Base-by-base conservation (phyloP, 1,140 invertebrate species). In the Marisa cornuarietis region DNA sequence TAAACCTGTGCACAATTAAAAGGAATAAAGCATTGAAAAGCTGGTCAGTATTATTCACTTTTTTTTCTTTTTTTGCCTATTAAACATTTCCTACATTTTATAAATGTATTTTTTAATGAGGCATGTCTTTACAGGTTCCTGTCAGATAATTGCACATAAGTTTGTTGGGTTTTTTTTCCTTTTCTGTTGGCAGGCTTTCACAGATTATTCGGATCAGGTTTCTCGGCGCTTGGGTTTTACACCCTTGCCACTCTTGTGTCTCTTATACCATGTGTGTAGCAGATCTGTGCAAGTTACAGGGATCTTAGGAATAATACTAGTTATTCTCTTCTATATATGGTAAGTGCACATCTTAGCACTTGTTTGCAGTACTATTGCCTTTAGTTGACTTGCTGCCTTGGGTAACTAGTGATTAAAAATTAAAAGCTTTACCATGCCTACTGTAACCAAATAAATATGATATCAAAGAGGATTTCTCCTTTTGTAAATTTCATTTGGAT, bases 211-310 rank as follows among this genome's bases (percentile, higher is more conserved):
- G 0, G 98, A 99, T 90, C 91, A 98, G 61, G 96, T 99, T 10
- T 97, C 97, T 0, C 92, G 98, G 6, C 92, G 98, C 79, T 98
- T 99, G 96, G 98, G 97, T 8, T 99, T 99, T 87, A 99, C 99
- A 87, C 98, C 98, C 6, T 93, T 99, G 81, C 98, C 98, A 0
- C 89, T 99, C 52, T 95, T 96, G 0, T 97, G 99, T 26, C 95
- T 99, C 14, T 76, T 91, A 16, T 94, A 96, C 7, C 94, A 96
- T 76, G 96, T 98, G 1, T 88, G 98, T 13, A 92, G 93, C 66
- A 93, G 95, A 90, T 94, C 96, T 78, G 85, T 94, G 65, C 90
- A 90, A 54, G 87, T 95, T 80, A 91, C 94, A 87, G 91, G 94
- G 82, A 89, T 92, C 84, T 88, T 93, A 88, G 91, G 92, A 85